Base-by-base conservation (phyloP, 2,888 invertebrate species). In the Spodoptera littoralis region DNA sequence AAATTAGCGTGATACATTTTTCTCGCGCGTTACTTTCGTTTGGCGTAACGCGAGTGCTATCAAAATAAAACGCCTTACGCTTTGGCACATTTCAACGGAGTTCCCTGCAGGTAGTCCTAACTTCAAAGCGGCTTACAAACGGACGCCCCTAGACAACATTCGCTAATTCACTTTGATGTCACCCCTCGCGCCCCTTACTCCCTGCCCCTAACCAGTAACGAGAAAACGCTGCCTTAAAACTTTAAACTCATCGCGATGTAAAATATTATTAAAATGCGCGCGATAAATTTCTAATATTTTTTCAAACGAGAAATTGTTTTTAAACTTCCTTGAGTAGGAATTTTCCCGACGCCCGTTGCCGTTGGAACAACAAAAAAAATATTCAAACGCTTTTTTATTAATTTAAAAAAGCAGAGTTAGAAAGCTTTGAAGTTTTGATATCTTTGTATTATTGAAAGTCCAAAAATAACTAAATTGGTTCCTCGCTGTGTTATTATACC, bases 121-220 rank as follows among this genome's bases (percentile, higher is more conserved):
- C 92, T 91, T 93, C 93, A 94, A 94, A 94, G 93, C 90, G 86
- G 91, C 90, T 92, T 89, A 93, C 92, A 91, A 91, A 88, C 92
- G 92, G 92, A 92, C 92, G 91, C 94, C 93, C 93, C 90, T 89
- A 93, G 92, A 93, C 93, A 94, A 93, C 93, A 92, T 92, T 93
- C 91, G 92, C 90, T 94, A 94, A 94, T 94, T 94, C 93, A 90
- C 94, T 94, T 94, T 94, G 93, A 94, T 93, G 92, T 93, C 86
- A 82, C 87, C 90, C 90, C 88, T 84, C 84, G 76, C 81, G 76
- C 84, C 82, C 82, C 79, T 75, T 65, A 64, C 73, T 70, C 78
- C 78, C 81, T 74, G 76, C 79, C 75, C 82, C 70, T 58, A 63
- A 73, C 72, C 76, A 76, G 87, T 92, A 91, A 92, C 90, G 91